Evolutionary conservation across 2,113 vertebrate species (phyloP).

Genomic region (Macrotus californicus): DNA sequence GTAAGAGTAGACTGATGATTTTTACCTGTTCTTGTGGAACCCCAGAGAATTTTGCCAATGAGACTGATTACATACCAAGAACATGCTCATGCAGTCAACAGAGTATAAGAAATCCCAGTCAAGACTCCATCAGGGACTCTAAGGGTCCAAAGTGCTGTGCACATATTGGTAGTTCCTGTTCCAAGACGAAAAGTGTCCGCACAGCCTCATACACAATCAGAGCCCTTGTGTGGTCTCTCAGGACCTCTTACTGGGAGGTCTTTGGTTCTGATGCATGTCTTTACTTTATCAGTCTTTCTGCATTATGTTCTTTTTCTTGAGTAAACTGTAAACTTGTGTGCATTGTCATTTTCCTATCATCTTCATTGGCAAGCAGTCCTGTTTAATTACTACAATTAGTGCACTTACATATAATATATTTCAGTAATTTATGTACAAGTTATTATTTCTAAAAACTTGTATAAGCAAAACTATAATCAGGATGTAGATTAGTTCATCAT

Average conservation of each 20-base stretch:
- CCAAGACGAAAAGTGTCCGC: not conserved
- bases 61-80: not conserved
- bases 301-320: not conserved
- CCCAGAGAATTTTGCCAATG: not conserved
- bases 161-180: not conserved
- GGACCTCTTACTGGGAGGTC: not conserved
- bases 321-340: not conserved
- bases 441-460: not conserved
- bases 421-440: not conserved
- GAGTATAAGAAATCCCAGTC: not conserved
- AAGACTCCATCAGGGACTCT: not conserved
- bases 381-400: not conserved
- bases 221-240: not conserved
- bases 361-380: not conserved
- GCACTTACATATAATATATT: not conserved
- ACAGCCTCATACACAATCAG: not conserved
- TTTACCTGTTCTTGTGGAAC: not conserved
- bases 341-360: not conserved
- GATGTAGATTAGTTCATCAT: not conserved
- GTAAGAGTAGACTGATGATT: not conserved
- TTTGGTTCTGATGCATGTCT: not conserved
- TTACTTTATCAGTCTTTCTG: not conserved
- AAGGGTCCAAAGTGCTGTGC: not conserved
- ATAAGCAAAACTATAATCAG: not conserved
- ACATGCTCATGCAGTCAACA: not conserved